Percentiles rank a stretch among this genome's conserved stretches.
Evolutionary conservation across 2,113 vertebrate genomes (phyloP).

Genomic region (Sinocyclocheilus anophthalmus): DNA sequence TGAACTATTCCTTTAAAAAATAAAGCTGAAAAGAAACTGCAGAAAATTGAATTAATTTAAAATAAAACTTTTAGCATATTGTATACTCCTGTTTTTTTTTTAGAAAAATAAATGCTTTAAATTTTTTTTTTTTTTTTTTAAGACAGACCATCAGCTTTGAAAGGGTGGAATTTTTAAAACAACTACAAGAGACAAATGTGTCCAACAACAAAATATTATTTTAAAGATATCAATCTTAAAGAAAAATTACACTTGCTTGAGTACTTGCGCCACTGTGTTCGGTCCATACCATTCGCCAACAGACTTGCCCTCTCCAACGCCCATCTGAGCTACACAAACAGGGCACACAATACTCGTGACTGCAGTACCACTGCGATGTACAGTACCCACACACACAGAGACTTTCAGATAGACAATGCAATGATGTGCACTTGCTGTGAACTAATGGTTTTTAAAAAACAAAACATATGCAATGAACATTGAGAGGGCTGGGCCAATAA

Average conservation of each 20-base stretch:
- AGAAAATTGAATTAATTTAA: too few relatives aligned
- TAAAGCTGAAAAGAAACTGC: too few relatives aligned
- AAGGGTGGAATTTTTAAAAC: not conserved
- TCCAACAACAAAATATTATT: not conserved
- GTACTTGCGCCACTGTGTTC: slow-evolving; percentile 88
- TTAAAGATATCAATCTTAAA: not conserved
- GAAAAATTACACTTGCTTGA: slow-evolving; percentile 76
- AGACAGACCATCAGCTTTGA: too few relatives aligned
- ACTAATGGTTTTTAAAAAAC: not conserved
- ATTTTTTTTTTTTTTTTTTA: too few relatives aligned
- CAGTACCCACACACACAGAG: not conserved
- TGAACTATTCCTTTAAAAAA: too few relatives aligned
- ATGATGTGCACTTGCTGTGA: not conserved
- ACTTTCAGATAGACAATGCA: not conserved
- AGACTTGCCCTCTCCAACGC: slow-evolving; percentile 88
- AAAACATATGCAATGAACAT: not conserved
- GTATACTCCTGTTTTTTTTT: too few relatives aligned
- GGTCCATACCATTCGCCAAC: slow-evolving; percentile 92
- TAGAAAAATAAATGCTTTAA: too few relatives aligned
- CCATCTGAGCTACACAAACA: slow-evolving; percentile 84
- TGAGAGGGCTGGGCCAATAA: not conserved
- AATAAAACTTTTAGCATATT: too few relatives aligned
- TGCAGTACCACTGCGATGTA: not conserved
- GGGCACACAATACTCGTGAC: slow-evolving; percentile 21
- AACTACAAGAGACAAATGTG: not conserved